Conservation (phyloP, 2,113 vertebrate species). For the Oncorhynchus clarkii region DNA sequence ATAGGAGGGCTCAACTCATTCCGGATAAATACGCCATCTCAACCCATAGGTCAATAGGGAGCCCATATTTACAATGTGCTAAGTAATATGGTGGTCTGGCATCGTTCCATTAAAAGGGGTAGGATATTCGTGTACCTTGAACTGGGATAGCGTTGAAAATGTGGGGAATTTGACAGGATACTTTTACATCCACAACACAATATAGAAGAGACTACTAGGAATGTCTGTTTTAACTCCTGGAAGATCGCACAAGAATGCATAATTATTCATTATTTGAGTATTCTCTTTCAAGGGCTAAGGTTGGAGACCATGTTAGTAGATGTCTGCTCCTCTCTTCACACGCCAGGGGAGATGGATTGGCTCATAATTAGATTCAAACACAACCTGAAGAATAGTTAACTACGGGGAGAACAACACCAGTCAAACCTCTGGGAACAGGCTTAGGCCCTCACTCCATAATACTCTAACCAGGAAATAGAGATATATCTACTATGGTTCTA, state of each 20-base stretch:
- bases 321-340: not conserved
- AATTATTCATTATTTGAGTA: not conserved
- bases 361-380: not conserved
- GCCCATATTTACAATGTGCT: slow-evolving; percentile 30
- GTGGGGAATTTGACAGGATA: not conserved
- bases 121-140: not conserved
- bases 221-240: not conserved
- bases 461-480: too few species aligned
- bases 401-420: too few species aligned
- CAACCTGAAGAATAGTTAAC: not conserved
- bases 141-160: not conserved
- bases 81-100: slow-evolving; percentile 29
- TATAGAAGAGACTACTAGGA: not conserved
- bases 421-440: too few species aligned
- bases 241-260: not conserved
- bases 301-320: not conserved
- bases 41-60: slow-evolving; percentile 39
- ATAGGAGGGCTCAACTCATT: slow-evolving; percentile 14
- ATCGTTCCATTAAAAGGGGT: not conserved
- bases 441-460: too few species aligned
- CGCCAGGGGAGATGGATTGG: not conserved
- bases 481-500: too few species aligned
- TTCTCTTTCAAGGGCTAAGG: not conserved
- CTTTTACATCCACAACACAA: too few species aligned
- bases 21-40: slow-evolving; percentile 44